Percentiles rank a stretch among this genome's conserved stretches.
Conservation (phyloP, 2,888 invertebrate genomes). For the Griposia aprilina region DNA sequence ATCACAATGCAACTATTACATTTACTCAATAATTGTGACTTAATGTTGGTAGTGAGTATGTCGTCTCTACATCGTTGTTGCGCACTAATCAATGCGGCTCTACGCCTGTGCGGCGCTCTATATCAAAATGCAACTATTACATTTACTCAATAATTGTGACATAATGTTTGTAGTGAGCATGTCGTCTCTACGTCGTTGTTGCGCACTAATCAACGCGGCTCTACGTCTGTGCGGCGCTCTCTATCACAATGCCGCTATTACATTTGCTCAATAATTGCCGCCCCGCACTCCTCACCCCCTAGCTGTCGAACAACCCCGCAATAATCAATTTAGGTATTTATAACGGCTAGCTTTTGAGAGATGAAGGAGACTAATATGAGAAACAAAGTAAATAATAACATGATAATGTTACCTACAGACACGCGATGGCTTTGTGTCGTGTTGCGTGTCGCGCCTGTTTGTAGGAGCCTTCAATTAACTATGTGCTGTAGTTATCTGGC, state of each 20-base stretch:
- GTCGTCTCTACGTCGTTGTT: constrained; percentile 72
- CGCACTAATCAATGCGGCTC: too few species aligned
- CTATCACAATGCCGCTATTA: constrained; percentile 90
- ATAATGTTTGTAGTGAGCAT: constrained; percentile 24
- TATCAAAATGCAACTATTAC: constrained; percentile 90
- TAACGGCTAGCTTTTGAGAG: constrained; percentile 13
- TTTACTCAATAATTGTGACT: constrained; percentile 90
- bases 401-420: neutral
- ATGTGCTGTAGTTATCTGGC: too few species aligned
- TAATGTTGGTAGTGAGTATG: too few species aligned
- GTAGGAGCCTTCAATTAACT: too few species aligned
- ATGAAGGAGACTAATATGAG: neutral
- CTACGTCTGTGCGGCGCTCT: constrained; percentile 81
- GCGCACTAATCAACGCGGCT: constrained; percentile 87
- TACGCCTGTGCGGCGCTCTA: too few species aligned
- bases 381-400: neutral
- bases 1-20: constrained; percentile 90
- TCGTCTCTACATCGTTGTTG: too few species aligned
- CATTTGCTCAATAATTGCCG: constrained; percentile 90
- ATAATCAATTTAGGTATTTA: constrained; percentile 39
- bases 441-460: too few species aligned
- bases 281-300: constrained; percentile 68
- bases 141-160: constrained; percentile 82
- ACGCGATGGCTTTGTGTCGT: too few species aligned
- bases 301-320: constrained; percentile 14